Evolutionary conservation across 2,888 invertebrate species (phyloP).

Genomic region (Lithophane leautieri): DNA sequence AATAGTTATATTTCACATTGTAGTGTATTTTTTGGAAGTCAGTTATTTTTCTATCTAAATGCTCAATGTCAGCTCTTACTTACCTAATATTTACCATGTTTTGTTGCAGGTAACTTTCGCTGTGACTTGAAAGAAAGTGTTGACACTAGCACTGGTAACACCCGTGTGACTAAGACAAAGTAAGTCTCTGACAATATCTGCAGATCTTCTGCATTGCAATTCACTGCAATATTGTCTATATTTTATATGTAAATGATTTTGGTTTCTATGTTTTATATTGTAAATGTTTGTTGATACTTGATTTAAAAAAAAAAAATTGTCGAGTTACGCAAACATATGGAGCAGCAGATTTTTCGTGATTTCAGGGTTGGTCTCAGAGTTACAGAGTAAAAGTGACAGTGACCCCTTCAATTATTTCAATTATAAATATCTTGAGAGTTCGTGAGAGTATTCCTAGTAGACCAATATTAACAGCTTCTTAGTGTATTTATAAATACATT

Average conservation of each 20-base stretch:
- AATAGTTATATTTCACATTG: no score
- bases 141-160: slow-evolving; percentile 2
- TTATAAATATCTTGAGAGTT: no score
- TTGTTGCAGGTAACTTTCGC: slow-evolving; percentile 78
- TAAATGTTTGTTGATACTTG: no score
- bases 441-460: neutral
- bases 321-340: no score
- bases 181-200: slow-evolving; percentile 5
- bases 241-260: no score
- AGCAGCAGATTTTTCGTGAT: no score
- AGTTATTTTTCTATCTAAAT: neutral
- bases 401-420: no score
- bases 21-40: no score
- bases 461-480: neutral
- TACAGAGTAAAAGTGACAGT: neutral
- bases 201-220: neutral
- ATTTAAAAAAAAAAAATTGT: no score
- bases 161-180: slow-evolving; percentile 1
- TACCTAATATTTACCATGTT: slow-evolving; percentile 48
- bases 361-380: neutral
- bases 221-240: no score
- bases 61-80: slow-evolving; percentile 7
- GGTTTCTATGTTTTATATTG: no score
- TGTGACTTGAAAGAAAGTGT: slow-evolving; percentile 28
- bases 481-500: neutral